A percentile compares a stretch with the other conserved stretches of the same genome.
phyloP scores from a whole-genome alignment of 2,797 vertebrate species.

The Staurois parvus region DNA sequence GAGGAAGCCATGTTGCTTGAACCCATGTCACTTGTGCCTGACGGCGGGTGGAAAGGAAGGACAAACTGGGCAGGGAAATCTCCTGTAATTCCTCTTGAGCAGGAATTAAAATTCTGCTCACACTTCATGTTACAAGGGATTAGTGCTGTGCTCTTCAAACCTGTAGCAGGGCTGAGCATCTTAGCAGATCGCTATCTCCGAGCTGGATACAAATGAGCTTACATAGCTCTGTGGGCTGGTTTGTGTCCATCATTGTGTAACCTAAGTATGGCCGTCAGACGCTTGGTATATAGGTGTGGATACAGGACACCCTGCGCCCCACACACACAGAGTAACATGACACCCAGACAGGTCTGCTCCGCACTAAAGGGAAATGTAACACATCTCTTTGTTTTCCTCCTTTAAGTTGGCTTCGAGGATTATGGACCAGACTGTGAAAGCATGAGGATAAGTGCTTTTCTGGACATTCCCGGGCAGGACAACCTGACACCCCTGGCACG shows the following conservation, averaged over 20 bases:
- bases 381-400: slow-evolving; percentile 53
- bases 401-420: slow-evolving; percentile 91
- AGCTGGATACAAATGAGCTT: slow-evolving; percentile 18
- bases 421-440: slow-evolving; percentile 88
- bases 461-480: slow-evolving; percentile 87
- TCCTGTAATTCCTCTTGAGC: slow-evolving; percentile 5
- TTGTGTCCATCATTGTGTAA: slow-evolving; percentile 11
- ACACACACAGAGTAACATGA: background rate
- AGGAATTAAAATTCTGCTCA: slow-evolving; percentile 42
- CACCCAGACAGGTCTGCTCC: slow-evolving; percentile 1
- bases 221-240: background rate
- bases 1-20: too few species aligned
- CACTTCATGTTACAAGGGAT: slow-evolving; percentile 28
- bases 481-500: slow-evolving; percentile 85
- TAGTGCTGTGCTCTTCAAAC: slow-evolving; percentile 11
- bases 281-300: background rate
- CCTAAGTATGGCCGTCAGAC: background rate
- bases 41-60: background rate
- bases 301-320: background rate
- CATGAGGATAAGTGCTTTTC: slow-evolving; percentile 88
- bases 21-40: too few species aligned
- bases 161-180: slow-evolving; percentile 25
- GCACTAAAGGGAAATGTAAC: background rate
- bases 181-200: slow-evolving; percentile 4
- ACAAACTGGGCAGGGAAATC: background rate